Evolutionary conservation across 2,113 vertebrate genomes (phyloP).

Genomic region (Apeltes quadracus): DNA sequence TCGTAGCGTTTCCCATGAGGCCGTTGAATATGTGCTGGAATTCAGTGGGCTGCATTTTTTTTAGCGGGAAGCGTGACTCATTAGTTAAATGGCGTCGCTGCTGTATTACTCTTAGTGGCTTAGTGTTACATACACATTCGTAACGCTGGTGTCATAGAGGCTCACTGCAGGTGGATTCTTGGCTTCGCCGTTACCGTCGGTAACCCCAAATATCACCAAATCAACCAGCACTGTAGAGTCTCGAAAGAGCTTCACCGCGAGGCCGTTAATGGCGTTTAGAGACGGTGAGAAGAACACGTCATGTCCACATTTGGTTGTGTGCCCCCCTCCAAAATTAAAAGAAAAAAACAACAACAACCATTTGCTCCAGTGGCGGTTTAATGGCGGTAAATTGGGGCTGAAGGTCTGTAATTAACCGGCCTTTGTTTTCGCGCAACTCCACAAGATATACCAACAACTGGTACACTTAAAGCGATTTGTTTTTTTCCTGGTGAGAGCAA

Average conservation of each 20-base stretch:
- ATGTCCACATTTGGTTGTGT: neutral
- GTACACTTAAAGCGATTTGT: neutral
- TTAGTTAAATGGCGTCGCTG: neutral
- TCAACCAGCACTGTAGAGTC: neutral
- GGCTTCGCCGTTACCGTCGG: neutral
- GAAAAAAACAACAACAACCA: constrained; percentile 5
- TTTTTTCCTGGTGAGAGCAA: neutral
- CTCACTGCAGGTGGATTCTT: too few relatives aligned
- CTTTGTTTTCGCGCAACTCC: constrained; percentile 22
- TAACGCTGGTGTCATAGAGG: neutral
- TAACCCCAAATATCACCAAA: neutral
- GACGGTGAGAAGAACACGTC: neutral
- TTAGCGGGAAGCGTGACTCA: constrained; percentile 17
- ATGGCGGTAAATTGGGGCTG: constrained; percentile 2
- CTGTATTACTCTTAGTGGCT: neutral
- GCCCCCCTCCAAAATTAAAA: constrained; percentile 8
- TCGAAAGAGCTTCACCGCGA: neutral
- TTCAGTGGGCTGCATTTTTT: constrained; percentile 25
- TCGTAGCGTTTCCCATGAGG: constrained; percentile 50
- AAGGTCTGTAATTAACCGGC: neutral
- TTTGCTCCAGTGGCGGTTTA: too few relatives aligned
- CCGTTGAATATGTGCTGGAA: constrained; percentile 37
- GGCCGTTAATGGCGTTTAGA: neutral
- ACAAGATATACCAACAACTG: neutral
- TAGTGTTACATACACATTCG: neutral